Evolutionary conservation across 2,113 vertebrate species (phyloP).

Genomic region (Peromyscus californicus): DNA sequence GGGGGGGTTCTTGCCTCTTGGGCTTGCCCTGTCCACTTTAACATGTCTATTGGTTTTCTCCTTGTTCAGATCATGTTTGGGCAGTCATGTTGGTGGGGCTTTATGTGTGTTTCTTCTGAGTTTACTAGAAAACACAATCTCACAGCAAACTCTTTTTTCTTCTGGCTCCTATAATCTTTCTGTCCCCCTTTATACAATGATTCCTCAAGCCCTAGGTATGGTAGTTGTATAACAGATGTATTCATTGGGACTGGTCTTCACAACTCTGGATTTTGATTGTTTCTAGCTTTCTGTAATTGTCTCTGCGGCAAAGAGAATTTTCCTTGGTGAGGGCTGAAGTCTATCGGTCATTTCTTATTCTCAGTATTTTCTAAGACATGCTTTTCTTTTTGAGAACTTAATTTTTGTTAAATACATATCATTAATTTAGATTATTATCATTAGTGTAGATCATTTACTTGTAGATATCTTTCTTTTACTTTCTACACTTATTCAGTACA

Average conservation of each 20-base stretch:
- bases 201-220: background rate
- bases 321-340: background rate
- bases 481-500: slow-evolving; percentile 16
- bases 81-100: background rate
- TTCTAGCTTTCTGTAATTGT: background rate
- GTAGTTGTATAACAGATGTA: background rate
- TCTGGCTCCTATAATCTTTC: background rate
- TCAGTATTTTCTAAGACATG: background rate
- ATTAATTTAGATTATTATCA: background rate
- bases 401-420: slow-evolving; percentile 19
- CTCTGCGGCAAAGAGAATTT: background rate
- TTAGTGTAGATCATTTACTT: background rate
- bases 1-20: too few relatives aligned
- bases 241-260: background rate
- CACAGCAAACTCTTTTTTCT: too few relatives aligned
- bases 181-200: background rate
- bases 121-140: background rate
- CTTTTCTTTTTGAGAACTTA: background rate
- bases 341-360: background rate
- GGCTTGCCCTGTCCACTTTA: background rate
- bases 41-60: background rate
- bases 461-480: background rate
- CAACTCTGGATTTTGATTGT: background rate
- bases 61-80: background rate
- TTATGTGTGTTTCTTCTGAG: background rate